Conservation (phyloP, 2,113 vertebrate genomes). For the Pluvianellus socialis region DNA sequence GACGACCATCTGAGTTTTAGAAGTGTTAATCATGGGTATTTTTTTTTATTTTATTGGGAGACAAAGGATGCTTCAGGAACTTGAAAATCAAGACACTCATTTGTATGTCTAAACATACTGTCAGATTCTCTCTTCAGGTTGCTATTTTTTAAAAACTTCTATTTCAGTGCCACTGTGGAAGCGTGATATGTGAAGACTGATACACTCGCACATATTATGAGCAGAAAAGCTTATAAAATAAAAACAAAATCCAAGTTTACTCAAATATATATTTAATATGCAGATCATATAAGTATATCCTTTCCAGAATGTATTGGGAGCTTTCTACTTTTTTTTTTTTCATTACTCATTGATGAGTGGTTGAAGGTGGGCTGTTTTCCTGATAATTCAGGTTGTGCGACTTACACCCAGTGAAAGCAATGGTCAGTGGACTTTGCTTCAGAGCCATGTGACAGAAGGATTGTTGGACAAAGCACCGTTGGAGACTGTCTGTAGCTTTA, state of each 20-base stretch:
- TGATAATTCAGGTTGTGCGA: neutral
- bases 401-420: neutral
- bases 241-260: neutral
- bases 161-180: neutral
- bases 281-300: neutral
- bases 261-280: neutral
- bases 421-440: neutral
- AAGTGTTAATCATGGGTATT: neutral
- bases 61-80: neutral
- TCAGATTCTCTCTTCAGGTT: neutral
- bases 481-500: neutral
- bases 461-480: neutral
- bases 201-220: neutral
- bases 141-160: neutral
- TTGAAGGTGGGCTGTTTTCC: neutral
- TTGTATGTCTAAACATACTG: neutral
- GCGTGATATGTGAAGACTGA: neutral
- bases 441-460: neutral
- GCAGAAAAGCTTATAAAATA: neutral
- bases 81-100: neutral
- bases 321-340: neutral
- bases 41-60: neutral
- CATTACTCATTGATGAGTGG: neutral
- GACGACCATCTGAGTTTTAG: neutral
- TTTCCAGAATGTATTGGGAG: neutral